These are phyloP conservation scores for Nycticorax nycticorax DNA, from an alignment of 2,113 vertebrate species.

Conservation along the genomic window DNA sequence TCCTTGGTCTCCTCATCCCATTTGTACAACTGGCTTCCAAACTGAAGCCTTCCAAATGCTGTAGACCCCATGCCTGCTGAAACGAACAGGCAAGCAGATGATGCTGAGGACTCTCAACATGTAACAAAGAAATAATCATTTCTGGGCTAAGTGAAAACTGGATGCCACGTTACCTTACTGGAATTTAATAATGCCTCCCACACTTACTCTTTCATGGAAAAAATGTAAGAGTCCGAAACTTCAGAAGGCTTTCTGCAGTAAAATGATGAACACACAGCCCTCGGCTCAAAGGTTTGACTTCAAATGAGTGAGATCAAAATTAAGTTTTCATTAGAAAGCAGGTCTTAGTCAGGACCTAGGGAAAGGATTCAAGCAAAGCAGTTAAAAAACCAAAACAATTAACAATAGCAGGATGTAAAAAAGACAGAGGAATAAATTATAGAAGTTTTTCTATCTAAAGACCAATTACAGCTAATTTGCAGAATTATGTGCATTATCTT, in stretches of 20 bases:
- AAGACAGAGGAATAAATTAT: neutral
- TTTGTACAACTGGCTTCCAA: fast-evolving
- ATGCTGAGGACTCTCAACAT: neutral
- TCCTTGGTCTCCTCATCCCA: fast-evolving
- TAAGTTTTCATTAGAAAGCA: neutral
- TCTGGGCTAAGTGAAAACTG: neutral
- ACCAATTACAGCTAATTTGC: neutral
- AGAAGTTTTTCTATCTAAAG: neutral
- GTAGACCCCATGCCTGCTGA: neutral
- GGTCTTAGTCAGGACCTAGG: neutral
- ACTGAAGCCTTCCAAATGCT: neutral
- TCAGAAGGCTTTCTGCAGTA: neutral
- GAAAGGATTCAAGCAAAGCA: neutral
- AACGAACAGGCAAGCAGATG: neutral
- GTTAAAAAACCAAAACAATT: neutral
- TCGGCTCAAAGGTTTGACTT: neutral
- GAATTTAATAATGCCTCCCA: neutral
- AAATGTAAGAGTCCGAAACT: neutral
- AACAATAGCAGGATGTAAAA: neutral
- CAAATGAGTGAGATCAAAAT: neutral
- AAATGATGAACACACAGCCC: neutral
- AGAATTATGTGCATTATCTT: neutral
- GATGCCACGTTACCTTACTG: neutral
- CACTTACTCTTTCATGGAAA: neutral
- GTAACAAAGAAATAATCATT: neutral